These are phyloP conservation scores for Sinelater perroti DNA, from an alignment of 2,888 invertebrate genomes.

Conservation along the genomic window DNA sequence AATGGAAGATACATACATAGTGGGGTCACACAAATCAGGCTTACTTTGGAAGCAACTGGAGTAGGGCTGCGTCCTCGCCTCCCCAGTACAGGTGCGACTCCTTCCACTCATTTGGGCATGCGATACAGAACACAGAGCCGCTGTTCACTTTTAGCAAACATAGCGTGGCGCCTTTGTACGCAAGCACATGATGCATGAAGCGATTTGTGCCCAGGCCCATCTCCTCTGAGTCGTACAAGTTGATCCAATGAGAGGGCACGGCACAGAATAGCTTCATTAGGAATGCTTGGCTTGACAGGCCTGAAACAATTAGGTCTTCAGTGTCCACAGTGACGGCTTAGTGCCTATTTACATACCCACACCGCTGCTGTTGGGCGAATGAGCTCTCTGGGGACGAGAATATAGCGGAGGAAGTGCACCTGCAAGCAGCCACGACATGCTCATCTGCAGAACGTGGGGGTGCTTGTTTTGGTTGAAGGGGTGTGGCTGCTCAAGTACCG, in stretches of 20 bases:
- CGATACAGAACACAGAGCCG: constrained; percentile 78
- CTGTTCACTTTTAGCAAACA: constrained; percentile 66
- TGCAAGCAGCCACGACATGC: constrained; percentile 59
- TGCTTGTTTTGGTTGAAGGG: constrained; percentile 57
- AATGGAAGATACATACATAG: constrained; percentile 26
- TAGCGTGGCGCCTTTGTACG: constrained; percentile 76
- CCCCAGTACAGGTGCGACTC: constrained; percentile 89
- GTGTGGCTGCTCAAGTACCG: constrained; percentile 71
- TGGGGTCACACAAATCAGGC: constrained; percentile 46
- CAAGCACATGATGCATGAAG: constrained; percentile 86
- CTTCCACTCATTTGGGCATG: constrained; percentile 83
- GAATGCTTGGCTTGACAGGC: constrained; percentile 60
- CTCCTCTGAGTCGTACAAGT: constrained; percentile 83
- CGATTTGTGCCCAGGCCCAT: constrained; percentile 87
- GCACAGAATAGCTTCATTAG: constrained; percentile 72
- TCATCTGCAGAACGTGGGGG: constrained; percentile 58
- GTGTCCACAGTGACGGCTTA: constrained; percentile 38
- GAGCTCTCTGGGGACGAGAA: constrained; percentile 57
- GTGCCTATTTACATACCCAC: constrained; percentile 49
- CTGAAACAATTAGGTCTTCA: constrained; percentile 39
- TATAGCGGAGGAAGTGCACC: constrained; percentile 57
- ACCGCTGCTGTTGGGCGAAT: constrained; percentile 57
- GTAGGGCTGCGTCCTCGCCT: constrained; percentile 76
- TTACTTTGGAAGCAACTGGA: constrained; percentile 80
- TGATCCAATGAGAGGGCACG: constrained; percentile 83